Evolutionary conservation across 2,888 invertebrate genomes (phyloP), one percentile per base, ranked within the genome.

Genomic region (Hyppa rectilinea): DNA sequence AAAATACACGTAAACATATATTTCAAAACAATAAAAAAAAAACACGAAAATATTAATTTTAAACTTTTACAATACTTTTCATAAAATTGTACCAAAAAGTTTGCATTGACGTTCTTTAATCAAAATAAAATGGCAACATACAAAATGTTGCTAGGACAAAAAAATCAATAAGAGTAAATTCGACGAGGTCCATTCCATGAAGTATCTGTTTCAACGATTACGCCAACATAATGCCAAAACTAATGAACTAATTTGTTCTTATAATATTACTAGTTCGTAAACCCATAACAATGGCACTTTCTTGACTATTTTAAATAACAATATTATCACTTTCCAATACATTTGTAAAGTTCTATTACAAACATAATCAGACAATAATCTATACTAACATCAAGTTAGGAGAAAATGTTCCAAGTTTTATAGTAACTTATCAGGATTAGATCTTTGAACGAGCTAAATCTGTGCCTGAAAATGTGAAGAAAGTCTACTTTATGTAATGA

Each of bases 201-300:
- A 80, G 49, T 49, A 62, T 62, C n/a, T 45, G 47, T 65, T 65
- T 47, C 17, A 56, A 40, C 40, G 31, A 69, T 56, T 36, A 45
- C 26, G 59, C 53, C 36, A 55, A 78, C n/a, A 64, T 20, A 29
- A 68, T 63, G 69, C 62, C 77, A 72, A 81, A 55, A 64, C 47
- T 68, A 78, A 77, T 58, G 65, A 70, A 74, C 60, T 83, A 76
- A 75, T 75, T 83, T 85, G 71, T 77, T 84, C 75, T 47, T 85
- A 81, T 65, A 71, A 68, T n/a, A n/a, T 83, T 66, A 81, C 65
- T 50, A 38, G 78, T 66, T 83, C 84, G 62, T 80, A 78, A 84
- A 78, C 77, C 83, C 80, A 83, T 75, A 85, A 84, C 78, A 88
- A 92, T 92, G 92, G 92, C 92, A 92, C 92, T 85, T 88, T 80